These are phyloP conservation scores for Formica selysi DNA, from an alignment of 1,140 invertebrate species.

Conservation along the genomic window DNA sequence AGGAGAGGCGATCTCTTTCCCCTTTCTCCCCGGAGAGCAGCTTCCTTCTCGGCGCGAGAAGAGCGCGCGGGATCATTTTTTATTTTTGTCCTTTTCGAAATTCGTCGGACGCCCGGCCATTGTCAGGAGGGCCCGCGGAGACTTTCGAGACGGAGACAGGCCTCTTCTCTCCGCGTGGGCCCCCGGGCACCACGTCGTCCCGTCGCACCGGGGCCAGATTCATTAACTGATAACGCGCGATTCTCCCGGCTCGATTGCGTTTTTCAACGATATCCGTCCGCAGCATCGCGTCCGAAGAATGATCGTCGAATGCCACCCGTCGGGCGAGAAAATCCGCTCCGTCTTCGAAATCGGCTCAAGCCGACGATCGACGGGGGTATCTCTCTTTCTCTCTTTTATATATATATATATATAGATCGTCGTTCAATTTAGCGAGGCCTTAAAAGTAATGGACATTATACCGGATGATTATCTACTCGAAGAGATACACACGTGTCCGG, in stretches of 20 bases:
- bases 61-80: slow-evolving; percentile 76
- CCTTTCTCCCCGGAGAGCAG: slow-evolving; percentile 4
- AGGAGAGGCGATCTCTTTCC: slow-evolving; percentile 6
- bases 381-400: background rate
- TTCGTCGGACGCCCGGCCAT: slow-evolving; percentile 74
- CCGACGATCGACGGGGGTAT: slow-evolving; percentile 18
- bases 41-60: slow-evolving; percentile 22
- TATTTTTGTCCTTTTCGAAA: slow-evolving; percentile 78
- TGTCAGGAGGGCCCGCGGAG: slow-evolving; percentile 64
- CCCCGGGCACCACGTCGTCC: slow-evolving; percentile 50
- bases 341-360: slow-evolving; percentile 37
- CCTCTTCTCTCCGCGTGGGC: slow-evolving; percentile 16
- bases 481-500: slow-evolving; percentile 13
- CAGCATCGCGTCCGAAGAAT: slow-evolving; percentile 25
- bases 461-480: slow-evolving; percentile 38
- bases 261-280: slow-evolving; percentile 71
- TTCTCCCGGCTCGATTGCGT: slow-evolving; percentile 63
- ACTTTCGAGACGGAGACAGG: slow-evolving; percentile 36
- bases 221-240: slow-evolving; percentile 79
- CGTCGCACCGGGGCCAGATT: slow-evolving; percentile 73
- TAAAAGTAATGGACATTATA: slow-evolving; percentile 40
- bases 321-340: slow-evolving; percentile 50
- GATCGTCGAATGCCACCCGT: slow-evolving; percentile 66
- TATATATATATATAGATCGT: slow-evolving; percentile 10
- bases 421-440: slow-evolving; percentile 47